Evolutionary conservation across 1,140 invertebrate genomes (phyloP).

Genomic region (Papilio polyxenes): DNA sequence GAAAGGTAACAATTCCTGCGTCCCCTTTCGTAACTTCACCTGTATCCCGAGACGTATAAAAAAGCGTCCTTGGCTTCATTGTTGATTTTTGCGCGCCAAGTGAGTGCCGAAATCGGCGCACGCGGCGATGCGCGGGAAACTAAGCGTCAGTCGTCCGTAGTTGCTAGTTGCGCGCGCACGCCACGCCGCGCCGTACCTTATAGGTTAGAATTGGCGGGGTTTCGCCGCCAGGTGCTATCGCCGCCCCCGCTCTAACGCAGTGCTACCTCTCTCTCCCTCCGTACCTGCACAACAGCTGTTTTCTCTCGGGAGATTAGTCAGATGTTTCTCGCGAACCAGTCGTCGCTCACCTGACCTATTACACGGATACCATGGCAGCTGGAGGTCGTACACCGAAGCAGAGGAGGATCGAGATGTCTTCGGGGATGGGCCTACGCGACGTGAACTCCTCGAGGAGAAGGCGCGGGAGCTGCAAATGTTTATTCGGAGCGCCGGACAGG

Average conservation of each 20-base stretch:
- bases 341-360: slow-evolving; percentile 70
- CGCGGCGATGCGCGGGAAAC: slow-evolving; percentile 73
- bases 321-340: slow-evolving; percentile 77
- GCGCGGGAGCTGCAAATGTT: slow-evolving; percentile 74
- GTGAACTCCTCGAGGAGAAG: slow-evolving; percentile 66
- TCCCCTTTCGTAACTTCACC: slow-evolving; percentile 68
- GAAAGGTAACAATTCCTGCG: slow-evolving; percentile 45
- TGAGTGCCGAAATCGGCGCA: slow-evolving; percentile 74
- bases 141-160: slow-evolving; percentile 67
- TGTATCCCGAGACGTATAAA: slow-evolving; percentile 72
- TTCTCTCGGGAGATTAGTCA: slow-evolving; percentile 79
- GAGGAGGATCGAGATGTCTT: slow-evolving; percentile 69
- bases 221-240: slow-evolving; percentile 70
- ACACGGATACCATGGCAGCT: slow-evolving; percentile 61
- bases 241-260: slow-evolving; percentile 64
- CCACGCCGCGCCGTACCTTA: slow-evolving; percentile 54
- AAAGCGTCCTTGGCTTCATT: slow-evolving; percentile 77
- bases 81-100: slow-evolving; percentile 77
- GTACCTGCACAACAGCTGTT: slow-evolving; percentile 77
- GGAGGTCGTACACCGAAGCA: slow-evolving; percentile 76
- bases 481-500: slow-evolving; percentile 73
- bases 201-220: slow-evolving; percentile 79
- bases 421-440: slow-evolving; percentile 66
- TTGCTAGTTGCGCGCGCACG: slow-evolving; percentile 67
- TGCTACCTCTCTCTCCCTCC: slow-evolving; percentile 52